phyloP scores from a whole-genome alignment of 2,113 vertebrate genomes.

The Numenius arquata region DNA sequence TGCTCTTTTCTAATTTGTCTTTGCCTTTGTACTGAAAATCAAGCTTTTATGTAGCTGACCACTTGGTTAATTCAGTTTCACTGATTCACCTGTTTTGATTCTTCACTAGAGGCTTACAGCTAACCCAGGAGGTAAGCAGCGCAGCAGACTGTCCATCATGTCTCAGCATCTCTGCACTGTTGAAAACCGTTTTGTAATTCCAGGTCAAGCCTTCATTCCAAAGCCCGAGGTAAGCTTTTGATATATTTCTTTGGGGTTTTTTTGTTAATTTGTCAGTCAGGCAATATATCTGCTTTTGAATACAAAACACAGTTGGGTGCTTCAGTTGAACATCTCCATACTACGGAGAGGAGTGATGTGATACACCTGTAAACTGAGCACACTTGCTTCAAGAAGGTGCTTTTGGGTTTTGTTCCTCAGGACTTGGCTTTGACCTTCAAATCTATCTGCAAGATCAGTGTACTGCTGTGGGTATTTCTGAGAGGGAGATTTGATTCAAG shows the following conservation, averaged over 20 bases:
- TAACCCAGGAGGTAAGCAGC: constrained; percentile 80
- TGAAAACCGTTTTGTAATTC: constrained; percentile 84
- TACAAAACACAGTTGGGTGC: neutral
- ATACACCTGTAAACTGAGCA: neutral
- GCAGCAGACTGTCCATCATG: constrained; percentile 93
- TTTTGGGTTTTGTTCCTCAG: neutral
- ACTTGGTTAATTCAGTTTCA: neutral
- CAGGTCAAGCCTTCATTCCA: constrained; percentile 90
- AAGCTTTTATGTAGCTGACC: neutral
- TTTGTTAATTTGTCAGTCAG: neutral
- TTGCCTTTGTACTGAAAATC: neutral
- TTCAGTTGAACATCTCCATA: neutral
- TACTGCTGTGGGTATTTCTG: neutral
- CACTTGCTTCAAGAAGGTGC: neutral
- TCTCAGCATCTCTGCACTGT: constrained; percentile 91
- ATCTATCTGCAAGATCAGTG: neutral
- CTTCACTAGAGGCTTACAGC: constrained; percentile 84
- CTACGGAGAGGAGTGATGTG: neutral
- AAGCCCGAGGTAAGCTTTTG: constrained; percentile 85
- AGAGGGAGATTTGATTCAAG: neutral
- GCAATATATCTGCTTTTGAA: neutral
- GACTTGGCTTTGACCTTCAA: neutral
- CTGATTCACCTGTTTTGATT: neutral
- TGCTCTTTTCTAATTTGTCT: neutral
- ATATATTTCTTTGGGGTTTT: neutral